Evolutionary conservation across 2,888 invertebrate genomes (phyloP).

Genomic region (Gibbula magus): DNA sequence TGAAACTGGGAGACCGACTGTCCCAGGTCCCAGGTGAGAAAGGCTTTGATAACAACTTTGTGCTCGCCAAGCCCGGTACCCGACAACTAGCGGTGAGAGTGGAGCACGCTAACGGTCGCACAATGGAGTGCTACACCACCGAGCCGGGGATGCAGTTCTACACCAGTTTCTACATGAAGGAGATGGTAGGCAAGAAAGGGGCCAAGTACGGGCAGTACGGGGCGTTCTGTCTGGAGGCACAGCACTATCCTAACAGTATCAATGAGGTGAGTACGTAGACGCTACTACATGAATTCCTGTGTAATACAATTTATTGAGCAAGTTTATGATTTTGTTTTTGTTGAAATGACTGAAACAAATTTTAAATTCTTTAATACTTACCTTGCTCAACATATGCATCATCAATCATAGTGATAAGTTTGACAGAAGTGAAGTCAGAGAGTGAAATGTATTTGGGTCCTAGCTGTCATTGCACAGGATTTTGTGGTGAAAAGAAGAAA

Average conservation of each 20-base stretch:
- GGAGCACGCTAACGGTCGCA: slow-evolving; percentile 80
- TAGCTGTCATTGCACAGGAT: no score
- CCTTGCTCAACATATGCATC: no score
- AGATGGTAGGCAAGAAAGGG: slow-evolving; percentile 82
- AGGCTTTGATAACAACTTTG: slow-evolving; percentile 90
- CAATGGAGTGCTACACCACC: slow-evolving; percentile 87
- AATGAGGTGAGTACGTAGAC: slow-evolving; percentile 32
- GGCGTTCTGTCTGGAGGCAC: slow-evolving; percentile 92
- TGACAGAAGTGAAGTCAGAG: no score
- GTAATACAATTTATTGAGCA: no score
- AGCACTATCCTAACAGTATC: slow-evolving; percentile 92
- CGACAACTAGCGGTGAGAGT: slow-evolving; percentile 52
- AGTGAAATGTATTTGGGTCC: no score
- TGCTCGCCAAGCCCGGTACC: slow-evolving; percentile 76
- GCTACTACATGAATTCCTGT: no score
- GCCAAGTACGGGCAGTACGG: slow-evolving; percentile 84
- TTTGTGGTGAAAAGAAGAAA: no score
- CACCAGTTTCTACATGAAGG: slow-evolving; percentile 82
- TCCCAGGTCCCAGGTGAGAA: slow-evolving; percentile 80
- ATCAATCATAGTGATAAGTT: no score
- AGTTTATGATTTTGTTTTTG: no score
- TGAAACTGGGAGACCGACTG: slow-evolving; percentile 82
- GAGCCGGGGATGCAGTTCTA: slow-evolving; percentile 95
- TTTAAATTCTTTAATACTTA: no score
- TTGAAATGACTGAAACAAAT: no score